Conservation (phyloP, 1,140 invertebrate genomes). For the Pseudoatta argentina region DNA sequence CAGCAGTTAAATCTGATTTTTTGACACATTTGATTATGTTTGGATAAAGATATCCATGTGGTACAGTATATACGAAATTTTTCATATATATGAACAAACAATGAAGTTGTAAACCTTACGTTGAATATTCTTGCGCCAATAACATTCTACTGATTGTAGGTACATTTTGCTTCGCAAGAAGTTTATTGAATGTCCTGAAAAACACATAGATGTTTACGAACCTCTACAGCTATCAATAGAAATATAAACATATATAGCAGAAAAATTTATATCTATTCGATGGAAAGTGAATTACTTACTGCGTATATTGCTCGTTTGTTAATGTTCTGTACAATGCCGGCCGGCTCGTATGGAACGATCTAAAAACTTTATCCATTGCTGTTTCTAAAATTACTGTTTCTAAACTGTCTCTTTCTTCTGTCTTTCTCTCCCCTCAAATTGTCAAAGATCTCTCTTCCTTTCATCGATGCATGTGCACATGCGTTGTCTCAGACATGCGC, state of each 20-base stretch:
- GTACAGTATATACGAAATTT: not conserved
- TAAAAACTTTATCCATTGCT: constrained; percentile 44
- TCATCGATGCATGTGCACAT: not conserved
- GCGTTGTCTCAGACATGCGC: too few relatives aligned
- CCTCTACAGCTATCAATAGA: not conserved
- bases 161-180: not conserved
- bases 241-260: not conserved
- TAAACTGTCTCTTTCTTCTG: not conserved
- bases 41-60: not conserved
- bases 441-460: constrained; percentile 15
- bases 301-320: constrained; percentile 3
- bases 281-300: constrained; percentile 1
- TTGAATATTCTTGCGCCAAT: constrained; percentile 23
- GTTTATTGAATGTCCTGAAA: constrained; percentile 30
- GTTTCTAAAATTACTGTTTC: not conserved
- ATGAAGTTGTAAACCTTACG: constrained; percentile 9
- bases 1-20: too few relatives aligned
- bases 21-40: too few relatives aligned
- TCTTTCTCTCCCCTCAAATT: not conserved
- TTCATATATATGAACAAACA: not conserved
- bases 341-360: constrained; percentile 17
- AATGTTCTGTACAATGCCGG: constrained; percentile 18
- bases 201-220: constrained; percentile 1
- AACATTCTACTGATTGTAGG: not conserved
- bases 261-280: not conserved